Percentiles rank a stretch among this genome's conserved stretches.
Conservation (phyloP, 2,888 invertebrate species). For the Macaria notata region DNA sequence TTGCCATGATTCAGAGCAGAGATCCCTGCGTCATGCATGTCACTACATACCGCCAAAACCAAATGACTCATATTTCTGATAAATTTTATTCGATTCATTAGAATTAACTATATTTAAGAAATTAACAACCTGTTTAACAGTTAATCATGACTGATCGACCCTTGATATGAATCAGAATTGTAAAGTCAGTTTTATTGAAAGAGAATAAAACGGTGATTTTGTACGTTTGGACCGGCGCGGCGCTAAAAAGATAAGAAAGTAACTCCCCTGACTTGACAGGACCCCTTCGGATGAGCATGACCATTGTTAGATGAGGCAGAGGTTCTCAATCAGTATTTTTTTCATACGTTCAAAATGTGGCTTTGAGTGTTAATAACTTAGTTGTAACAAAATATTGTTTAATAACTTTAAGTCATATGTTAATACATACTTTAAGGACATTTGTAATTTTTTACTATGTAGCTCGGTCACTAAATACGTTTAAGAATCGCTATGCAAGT, state of each 20-base stretch:
- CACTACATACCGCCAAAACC: slow-evolving; percentile 16
- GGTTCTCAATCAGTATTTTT: slow-evolving; percentile 3
- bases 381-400: too few relatives aligned
- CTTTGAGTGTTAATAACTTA: too few relatives aligned
- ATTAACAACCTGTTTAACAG: neutral
- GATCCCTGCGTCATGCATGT: slow-evolving; percentile 5
- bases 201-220: slow-evolving; percentile 27
- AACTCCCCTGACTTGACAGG: slow-evolving; percentile 50
- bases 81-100: slow-evolving; percentile 1
- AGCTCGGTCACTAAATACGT: too few relatives aligned
- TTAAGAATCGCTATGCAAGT: too few relatives aligned
- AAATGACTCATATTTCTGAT: slow-evolving; percentile 14
- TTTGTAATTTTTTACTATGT: too few relatives aligned
- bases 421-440: too few relatives aligned
- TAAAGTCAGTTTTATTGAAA: slow-evolving; percentile 24
- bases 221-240: slow-evolving; percentile 14
- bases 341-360: too few relatives aligned
- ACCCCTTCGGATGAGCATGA: slow-evolving; percentile 54
- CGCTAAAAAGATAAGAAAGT: slow-evolving; percentile 26
- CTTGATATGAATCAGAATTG: slow-evolving; percentile 12
- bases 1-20: slow-evolving; percentile 17
- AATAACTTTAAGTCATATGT: too few relatives aligned
- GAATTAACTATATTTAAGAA: neutral
- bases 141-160: slow-evolving; percentile 1
- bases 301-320: slow-evolving; percentile 29